Percentiles rank a stretch among this genome's conserved stretches.
phyloP scores from a whole-genome alignment of 2,888 invertebrate genomes.

The Nineta flava region DNA sequence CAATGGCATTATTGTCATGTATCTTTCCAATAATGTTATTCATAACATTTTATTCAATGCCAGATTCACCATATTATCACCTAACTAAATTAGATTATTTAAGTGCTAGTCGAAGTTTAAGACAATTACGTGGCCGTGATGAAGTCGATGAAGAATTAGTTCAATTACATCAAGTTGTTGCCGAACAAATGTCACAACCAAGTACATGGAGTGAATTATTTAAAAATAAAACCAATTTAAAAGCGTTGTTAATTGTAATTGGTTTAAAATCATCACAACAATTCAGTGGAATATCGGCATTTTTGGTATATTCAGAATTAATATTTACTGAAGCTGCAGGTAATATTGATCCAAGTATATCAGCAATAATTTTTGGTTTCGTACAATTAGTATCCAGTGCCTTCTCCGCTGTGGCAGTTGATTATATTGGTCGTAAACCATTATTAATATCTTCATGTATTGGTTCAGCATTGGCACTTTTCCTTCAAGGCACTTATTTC shows the following conservation, averaged over 20 bases:
- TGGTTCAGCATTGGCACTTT: conserved; percentile 19
- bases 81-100: conserved; percentile 26
- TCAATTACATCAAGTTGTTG: conserved; percentile 20
- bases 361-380: conserved; percentile 23
- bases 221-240: conserved; percentile 37
- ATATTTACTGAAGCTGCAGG: conserved; percentile 21
- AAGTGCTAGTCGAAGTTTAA: conserved; percentile 34
- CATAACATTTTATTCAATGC: conserved; percentile 40
- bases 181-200: conserved; percentile 32
- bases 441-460: conserved; percentile 22
- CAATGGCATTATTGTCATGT: conserved; percentile 38
- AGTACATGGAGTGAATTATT: conserved; percentile 36
- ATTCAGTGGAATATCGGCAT: conserved; percentile 23
- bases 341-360: conserved; percentile 18
- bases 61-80: conserved; percentile 44
- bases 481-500: conserved; percentile 17
- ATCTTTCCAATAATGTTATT: conserved; percentile 40
- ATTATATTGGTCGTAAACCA: conserved; percentile 22
- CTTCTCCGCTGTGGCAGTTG: conserved; percentile 19
- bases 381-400: conserved; percentile 19
- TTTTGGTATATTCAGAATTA: conserved; percentile 26
- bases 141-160: conserved; percentile 32
- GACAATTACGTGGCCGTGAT: conserved; percentile 36
- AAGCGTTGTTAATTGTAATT: conserved; percentile 40
- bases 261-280: conserved; percentile 24